Conservation (phyloP, 2,888 invertebrate genomes). For the Mechanitis messenoides region DNA sequence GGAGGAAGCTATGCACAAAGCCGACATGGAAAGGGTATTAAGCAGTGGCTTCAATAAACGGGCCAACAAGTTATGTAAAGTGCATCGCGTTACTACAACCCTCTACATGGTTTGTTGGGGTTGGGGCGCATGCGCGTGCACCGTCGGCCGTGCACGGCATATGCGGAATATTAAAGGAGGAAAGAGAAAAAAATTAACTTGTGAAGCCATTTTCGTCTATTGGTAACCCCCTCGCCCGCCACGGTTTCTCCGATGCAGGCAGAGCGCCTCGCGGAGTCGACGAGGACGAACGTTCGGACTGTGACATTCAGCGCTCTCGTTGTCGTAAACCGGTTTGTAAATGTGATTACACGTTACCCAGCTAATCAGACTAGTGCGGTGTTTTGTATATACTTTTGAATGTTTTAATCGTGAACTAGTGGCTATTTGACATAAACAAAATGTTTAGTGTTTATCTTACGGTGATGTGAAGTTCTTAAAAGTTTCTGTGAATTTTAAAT, state of each 20-base stretch:
- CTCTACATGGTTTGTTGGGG: constrained; percentile 52
- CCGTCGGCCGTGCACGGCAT: constrained; percentile 69
- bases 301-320: constrained; percentile 25
- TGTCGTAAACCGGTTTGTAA: constrained; percentile 50
- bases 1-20: constrained; percentile 65
- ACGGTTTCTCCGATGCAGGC: constrained; percentile 60
- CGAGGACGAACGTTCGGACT: constrained; percentile 46
- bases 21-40: constrained; percentile 72
- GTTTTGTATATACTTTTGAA: constrained; percentile 42
- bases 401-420: constrained; percentile 27
- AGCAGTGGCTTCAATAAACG: constrained; percentile 72
- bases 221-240: constrained; percentile 65
- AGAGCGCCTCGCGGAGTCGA: constrained; percentile 63
- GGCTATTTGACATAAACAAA: constrained; percentile 15
- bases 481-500: constrained; percentile 43
- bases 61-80: constrained; percentile 75
- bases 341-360: constrained; percentile 54
- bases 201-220: constrained; percentile 77
- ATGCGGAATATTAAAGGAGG: constrained; percentile 77
- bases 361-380: constrained; percentile 58
- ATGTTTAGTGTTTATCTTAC: constrained; percentile 34
- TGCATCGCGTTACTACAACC: constrained; percentile 73
- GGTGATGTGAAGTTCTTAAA: constrained; percentile 59
- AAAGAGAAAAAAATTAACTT: constrained; percentile 77
- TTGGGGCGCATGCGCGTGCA: constrained; percentile 72